These are phyloP conservation scores for Chelmon rostratus DNA, from an alignment of 2,797 vertebrate genomes.

Conservation along the genomic window DNA sequence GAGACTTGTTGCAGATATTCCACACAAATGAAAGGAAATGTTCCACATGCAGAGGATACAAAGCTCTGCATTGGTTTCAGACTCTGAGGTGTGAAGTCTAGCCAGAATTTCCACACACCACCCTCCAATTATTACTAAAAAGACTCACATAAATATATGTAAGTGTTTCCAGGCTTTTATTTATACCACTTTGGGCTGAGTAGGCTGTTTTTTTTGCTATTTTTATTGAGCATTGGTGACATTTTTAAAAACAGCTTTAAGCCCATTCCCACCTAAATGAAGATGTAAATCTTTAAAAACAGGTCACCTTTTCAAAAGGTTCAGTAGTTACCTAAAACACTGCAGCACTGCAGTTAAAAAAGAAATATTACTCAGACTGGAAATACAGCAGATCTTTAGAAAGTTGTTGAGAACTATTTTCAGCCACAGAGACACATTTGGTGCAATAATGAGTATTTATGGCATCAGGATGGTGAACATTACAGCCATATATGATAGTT, in stretches of 20 bases:
- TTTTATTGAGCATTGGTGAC: neutral
- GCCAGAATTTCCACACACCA: slow-evolving; percentile 23
- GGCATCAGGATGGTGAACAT: neutral
- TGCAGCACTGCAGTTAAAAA: neutral
- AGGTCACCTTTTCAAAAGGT: neutral
- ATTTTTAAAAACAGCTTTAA: slow-evolving; percentile 1
- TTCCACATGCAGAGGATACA: slow-evolving; percentile 12
- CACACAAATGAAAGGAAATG: slow-evolving; percentile 8
- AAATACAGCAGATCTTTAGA: neutral
- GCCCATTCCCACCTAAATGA: neutral
- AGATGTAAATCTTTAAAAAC: slow-evolving; percentile 2
- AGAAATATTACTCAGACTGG: neutral
- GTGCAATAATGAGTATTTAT: neutral
- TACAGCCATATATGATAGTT: neutral
- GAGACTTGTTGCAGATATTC: neutral
- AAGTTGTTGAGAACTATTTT: neutral
- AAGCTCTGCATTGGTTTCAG: slow-evolving; percentile 15
- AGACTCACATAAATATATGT: slow-evolving; percentile 12
- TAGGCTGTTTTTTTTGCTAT: neutral
- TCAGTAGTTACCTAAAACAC: neutral
- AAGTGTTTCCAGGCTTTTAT: neutral
- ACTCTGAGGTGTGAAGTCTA: slow-evolving; percentile 25
- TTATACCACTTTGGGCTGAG: slow-evolving; percentile 1
- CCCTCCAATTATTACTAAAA: slow-evolving; percentile 20
- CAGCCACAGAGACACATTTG: neutral